Evolutionary conservation across 2,113 vertebrate species (phyloP), one percentile per base, ranked within the genome.

Genomic region (Hemichromis elongatus): DNA sequence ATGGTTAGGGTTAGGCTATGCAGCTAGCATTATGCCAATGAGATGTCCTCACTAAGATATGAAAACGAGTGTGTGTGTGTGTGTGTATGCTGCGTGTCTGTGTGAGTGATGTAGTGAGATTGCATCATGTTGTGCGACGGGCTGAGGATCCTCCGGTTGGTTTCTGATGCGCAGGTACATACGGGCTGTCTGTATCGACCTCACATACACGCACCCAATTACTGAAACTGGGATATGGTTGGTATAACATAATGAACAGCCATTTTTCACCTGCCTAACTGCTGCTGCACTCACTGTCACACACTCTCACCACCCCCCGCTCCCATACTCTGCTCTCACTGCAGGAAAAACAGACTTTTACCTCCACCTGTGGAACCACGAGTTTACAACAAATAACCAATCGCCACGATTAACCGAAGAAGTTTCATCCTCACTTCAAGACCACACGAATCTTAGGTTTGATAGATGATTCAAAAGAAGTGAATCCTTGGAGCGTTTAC

Each of bases 191-290:
- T n/a, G 11, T 3, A 75, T 53, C 33, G 26, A 84, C 9, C 73
- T 30, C 77, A 16, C 82, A 81, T 28, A 50, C 85, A 85, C 68
- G 88, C 84, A 93, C 83, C 86, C 89, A 90, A 90, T 93, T 92
- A 94, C 88, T 86, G 89, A 73, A 75, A 66, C 79, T 14, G 80
- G 70, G 93, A 89, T 88, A 93, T 90, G 94, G 87, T 92, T 89
- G 93, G 85, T 42, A 37, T 86, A 82, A 89, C 90, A 88, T 94
- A 93, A 94, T 95, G 91, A 93, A 90, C 21, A 91, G 88, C 82
- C 91, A 93, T 95, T 95, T 93, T 90, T 95, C 93, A 95, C 37
- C 85, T 89, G 91, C 90, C 86, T 92, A 90, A 93, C 82, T 54
- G 93, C 35, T 16, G 84, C 73, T 37, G 28, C 88, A 6, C 54